Base-by-base conservation (phyloP, 2,797 vertebrate genomes). In the Odontamblyopus lacepedii region DNA sequence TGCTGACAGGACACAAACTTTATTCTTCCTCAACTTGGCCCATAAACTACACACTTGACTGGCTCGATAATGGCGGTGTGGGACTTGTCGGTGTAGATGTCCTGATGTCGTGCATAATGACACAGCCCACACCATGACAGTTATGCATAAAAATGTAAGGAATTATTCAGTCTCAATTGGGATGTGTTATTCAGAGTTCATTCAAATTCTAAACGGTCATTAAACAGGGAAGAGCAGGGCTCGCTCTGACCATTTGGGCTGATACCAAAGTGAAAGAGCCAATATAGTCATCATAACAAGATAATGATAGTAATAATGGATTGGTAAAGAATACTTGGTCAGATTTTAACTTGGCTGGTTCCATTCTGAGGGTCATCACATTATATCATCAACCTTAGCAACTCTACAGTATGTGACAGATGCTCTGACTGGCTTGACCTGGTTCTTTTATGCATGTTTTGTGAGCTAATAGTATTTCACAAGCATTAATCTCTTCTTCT, bases 1-100 rank as follows among this genome's bases (percentile, higher is more conserved):
- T 78, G 82, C 82, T 86, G 82, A 86, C 71, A 67, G 67, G 80
- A 76, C 82, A 76, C 75, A 78, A 84, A 75, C 73, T 68, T 79
- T 71, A 66, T 61, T 66, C 73, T 78, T 72, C 78, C 70, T 48
- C 65, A 68, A 35, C 60, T 75, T 59, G 23, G 64, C 60, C 53
- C 12, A 60, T 73, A 71, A 66, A 78, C 70, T 67, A 69, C 7
- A 55, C 48, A 71, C 48, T 63, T 35, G 23, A 56, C 51, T 50
- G 6, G 53, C 55, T 67, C 35, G 44, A 69, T 66, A 62, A 50
- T 53, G 19, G 48, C 8, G n/a, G 67, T 68, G 67, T n/a, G 51
- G 19, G 32, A 57, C 53, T 50, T 62, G 53, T 62, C 38, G 1
- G 26, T n/a, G 32, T 38, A 67, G 51, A 68, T 57, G 51, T 50